Percentiles rank a stretch among this genome's conserved stretches.
Evolutionary conservation across 2,888 invertebrate species (phyloP).

Genomic region (Cephus pulcher): DNA sequence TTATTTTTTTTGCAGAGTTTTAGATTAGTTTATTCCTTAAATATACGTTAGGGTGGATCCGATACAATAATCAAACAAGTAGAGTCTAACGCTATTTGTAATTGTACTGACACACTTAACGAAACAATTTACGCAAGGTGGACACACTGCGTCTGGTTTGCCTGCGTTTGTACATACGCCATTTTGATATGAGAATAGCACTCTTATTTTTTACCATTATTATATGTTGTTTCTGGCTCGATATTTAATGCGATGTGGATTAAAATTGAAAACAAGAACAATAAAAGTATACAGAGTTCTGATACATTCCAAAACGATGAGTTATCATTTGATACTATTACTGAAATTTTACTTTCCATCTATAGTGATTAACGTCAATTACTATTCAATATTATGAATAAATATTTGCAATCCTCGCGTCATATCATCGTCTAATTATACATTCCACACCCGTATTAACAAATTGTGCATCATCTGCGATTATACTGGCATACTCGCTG

Average conservation of each 20-base stretch:
- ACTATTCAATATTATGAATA: not conserved
- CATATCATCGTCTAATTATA: not conserved
- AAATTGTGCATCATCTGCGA: not conserved
- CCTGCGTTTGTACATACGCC: slow-evolving; percentile 31
- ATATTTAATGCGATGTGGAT: slow-evolving; percentile 29
- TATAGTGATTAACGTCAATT: slow-evolving; percentile 4
- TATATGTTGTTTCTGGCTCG: slow-evolving; percentile 36
- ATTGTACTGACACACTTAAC: slow-evolving; percentile 18
- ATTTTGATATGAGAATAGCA: slow-evolving; percentile 39
- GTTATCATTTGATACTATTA: not conserved
- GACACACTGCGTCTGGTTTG: not conserved
- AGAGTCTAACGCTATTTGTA: slow-evolving; percentile 19
- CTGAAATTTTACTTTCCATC: slow-evolving; percentile 16
- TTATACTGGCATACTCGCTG: not conserved
- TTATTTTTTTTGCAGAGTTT: slow-evolving; percentile 23
- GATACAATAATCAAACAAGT: slow-evolving; percentile 14
- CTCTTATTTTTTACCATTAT: slow-evolving; percentile 31
- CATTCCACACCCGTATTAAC: not conserved
- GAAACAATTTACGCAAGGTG: slow-evolving; percentile 7
- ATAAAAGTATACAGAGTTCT: slow-evolving; percentile 38
- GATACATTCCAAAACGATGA: slow-evolving; percentile 17
- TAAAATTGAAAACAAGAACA: slow-evolving; percentile 22
- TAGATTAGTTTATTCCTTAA: slow-evolving; percentile 26
- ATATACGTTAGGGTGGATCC: slow-evolving; percentile 14
- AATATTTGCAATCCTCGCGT: not conserved